Conservation (phyloP, 2,797 vertebrate genomes). For the Falco cherrug region DNA sequence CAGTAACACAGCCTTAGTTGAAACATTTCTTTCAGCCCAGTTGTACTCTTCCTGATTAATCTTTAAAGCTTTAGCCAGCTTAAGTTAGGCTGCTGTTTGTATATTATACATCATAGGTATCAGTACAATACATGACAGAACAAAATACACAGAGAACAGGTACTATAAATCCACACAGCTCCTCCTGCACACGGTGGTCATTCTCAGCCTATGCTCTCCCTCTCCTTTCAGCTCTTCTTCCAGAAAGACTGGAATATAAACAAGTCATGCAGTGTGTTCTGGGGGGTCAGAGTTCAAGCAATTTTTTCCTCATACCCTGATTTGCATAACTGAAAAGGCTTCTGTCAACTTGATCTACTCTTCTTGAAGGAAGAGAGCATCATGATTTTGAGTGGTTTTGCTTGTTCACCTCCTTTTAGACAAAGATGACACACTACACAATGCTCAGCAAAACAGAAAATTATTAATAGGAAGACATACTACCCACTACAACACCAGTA, state of each 20-base stretch:
- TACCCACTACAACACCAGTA: background rate
- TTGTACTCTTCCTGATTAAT: background rate
- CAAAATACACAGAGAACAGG: background rate
- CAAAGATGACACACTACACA: background rate
- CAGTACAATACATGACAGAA: background rate
- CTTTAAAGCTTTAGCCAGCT: constrained; percentile 22
- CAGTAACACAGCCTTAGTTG: background rate
- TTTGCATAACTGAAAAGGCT: background rate
- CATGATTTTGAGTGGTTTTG: background rate
- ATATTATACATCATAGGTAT: background rate
- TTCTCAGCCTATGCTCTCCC: background rate
- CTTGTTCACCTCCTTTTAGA: background rate
- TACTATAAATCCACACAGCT: background rate
- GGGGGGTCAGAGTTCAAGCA: background rate
- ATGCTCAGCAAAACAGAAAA: background rate
- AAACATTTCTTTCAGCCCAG: background rate
- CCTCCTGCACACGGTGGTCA: background rate
- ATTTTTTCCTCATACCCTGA: background rate
- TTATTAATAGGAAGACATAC: background rate
- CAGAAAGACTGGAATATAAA: constrained; percentile 3
- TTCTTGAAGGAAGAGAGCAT: background rate
- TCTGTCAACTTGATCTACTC: background rate
- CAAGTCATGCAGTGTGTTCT: background rate
- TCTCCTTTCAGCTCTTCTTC: background rate
- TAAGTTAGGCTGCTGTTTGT: constrained; percentile 3